Base-by-base conservation (phyloP, 2,797 vertebrate species). In the Cirrhinus mrigala region DNA sequence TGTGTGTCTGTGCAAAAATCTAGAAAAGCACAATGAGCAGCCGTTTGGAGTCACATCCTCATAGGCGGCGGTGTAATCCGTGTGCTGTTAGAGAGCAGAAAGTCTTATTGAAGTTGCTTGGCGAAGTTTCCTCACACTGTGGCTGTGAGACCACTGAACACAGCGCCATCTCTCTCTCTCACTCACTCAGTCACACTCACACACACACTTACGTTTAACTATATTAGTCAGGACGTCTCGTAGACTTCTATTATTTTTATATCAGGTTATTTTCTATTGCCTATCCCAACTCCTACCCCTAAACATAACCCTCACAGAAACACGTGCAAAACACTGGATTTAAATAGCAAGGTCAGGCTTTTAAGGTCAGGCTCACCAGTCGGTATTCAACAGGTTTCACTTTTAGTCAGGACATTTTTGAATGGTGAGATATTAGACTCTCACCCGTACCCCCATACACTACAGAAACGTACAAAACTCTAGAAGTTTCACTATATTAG, bases 91-190 rank as follows among this genome's bases (percentile, higher is more conserved):
- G 24, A 90, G 90, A 91, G 89, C 89, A 89, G 73, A 81, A 85
- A 90, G 80, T 33, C 86, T 74, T 81, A 83, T 84, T 86, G 29
- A 78, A 88, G 90, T 89, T 90, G 82, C 84, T 85, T 88, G 85
- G 91, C 92, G 93, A 94, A 95, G 93, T 93, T 94, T 87, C 82
- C 89, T 88, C 85, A 89, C 92, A 94, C 90, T 93, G 96, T 95
- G 95, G 92, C 95, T 90, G 93, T 93, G 85, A 91, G 88, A 91
- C 93, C 90, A 93, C 94, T 94, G 94, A 94, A 93, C 93, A 93
- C 94, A 95, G 95, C 95, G 95, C 94, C 95, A 94, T 96, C 95
- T 92, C 94, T 52, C 69, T 73, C 66, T 79, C 37, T 70, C 52
- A 16, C 52, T 62, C 60, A 56, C 22, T 84, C 52, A 14, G 22